phyloP scores from a whole-genome alignment of 2,797 vertebrate genomes.

The Galagoides demidoff region DNA sequence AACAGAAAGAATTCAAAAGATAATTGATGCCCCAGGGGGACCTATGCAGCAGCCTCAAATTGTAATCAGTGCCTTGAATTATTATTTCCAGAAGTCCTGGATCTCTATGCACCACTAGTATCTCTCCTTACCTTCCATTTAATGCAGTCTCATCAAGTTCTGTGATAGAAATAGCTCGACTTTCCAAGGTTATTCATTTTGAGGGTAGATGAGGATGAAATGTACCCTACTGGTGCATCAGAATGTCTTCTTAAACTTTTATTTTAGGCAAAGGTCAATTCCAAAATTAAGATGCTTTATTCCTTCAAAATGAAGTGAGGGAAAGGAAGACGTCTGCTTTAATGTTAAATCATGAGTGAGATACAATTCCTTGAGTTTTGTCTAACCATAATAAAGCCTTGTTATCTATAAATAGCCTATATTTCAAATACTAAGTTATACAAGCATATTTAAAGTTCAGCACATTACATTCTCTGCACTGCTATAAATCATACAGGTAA shows the following conservation, averaged over 20 bases:
- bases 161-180: constrained; percentile 71
- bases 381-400: background rate
- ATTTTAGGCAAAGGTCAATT: constrained; percentile 32
- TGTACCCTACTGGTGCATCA: constrained; percentile 47
- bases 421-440: constrained; percentile 17
- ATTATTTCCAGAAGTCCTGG: constrained; percentile 73
- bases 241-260: constrained; percentile 69
- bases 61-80: constrained; percentile 79
- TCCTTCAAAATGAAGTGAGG: background rate
- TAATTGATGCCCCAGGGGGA: constrained; percentile 75
- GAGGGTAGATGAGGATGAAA: constrained; percentile 71
- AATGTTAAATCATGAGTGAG: constrained; percentile 14
- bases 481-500: background rate
- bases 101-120: constrained; percentile 59
- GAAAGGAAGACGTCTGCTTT: background rate
- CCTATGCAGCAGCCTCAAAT: constrained; percentile 68
- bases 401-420: constrained; percentile 5
- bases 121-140: constrained; percentile 66
- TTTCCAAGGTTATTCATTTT: constrained; percentile 74
- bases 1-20: constrained; percentile 76
- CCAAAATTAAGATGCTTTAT: constrained; percentile 41
- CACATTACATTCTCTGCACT: background rate
- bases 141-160: constrained; percentile 72
- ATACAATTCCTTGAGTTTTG: background rate
- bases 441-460: constrained; percentile 4